Conservation (phyloP, 2,888 invertebrate genomes). For the Sepiola atlantica region DNA sequence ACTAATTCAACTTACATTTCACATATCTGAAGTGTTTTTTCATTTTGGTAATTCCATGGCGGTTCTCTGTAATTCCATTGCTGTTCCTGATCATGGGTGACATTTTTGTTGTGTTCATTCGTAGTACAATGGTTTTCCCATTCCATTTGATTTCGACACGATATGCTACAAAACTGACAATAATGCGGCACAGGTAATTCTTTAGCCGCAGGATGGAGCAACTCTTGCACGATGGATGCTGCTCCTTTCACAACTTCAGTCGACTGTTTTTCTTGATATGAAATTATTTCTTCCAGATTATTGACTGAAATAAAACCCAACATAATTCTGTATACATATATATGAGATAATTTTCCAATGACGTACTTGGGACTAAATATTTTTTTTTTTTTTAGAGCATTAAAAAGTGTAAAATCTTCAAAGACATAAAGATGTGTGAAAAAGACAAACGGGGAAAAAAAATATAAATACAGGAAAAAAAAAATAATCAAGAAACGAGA, state of each 20-base stretch:
- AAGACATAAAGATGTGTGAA: no score
- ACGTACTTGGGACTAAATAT: no score
- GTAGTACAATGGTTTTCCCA: conserved; percentile 72
- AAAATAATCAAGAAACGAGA: no score
- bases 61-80: conserved; percentile 74
- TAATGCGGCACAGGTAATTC: conserved; percentile 56
- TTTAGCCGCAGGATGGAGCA: accelerated
- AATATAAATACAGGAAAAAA: no score
- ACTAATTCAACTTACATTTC: neutral
- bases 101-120: conserved; percentile 68
- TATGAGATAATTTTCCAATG: no score
- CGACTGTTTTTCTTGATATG: conserved; percentile 56
- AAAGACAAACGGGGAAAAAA: no score
- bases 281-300: conserved; percentile 58
- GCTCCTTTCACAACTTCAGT: conserved; percentile 48
- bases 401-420: no score
- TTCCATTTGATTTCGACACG: conserved; percentile 68
- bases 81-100: conserved; percentile 71
- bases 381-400: no score
- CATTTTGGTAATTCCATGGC: conserved; percentile 64
- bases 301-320: conserved; percentile 55
- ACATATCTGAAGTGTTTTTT: neutral
- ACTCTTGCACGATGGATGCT: neutral
- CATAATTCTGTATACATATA: no score
- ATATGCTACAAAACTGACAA: conserved; percentile 67